Conservation (phyloP, 2,888 invertebrate genomes). For the Hirtodrosophila confusa region DNA sequence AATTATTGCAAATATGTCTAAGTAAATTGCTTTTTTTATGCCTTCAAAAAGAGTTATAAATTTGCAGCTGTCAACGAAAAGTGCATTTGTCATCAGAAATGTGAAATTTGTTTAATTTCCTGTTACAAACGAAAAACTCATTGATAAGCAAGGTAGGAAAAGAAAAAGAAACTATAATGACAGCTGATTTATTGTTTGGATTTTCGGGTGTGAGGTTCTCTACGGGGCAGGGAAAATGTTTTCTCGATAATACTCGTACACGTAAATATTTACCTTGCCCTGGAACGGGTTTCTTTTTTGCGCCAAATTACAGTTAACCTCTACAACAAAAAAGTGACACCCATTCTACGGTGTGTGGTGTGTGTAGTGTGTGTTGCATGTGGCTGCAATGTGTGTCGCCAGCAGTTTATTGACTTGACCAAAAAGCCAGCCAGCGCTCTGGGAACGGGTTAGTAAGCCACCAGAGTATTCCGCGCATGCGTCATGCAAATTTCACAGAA, state of each 20-base stretch:
- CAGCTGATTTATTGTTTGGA: slow-evolving; percentile 61
- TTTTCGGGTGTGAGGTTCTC: slow-evolving; percentile 4
- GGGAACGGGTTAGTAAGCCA: slow-evolving; percentile 71
- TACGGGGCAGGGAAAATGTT: too few species aligned
- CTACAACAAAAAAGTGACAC: slow-evolving; percentile 44
- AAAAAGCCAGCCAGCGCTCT: slow-evolving; percentile 25
- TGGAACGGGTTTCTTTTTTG: slow-evolving; percentile 57
- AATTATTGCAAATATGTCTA: slow-evolving; percentile 57
- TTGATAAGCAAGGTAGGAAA: slow-evolving; percentile 34
- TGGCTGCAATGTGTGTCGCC: slow-evolving; percentile 68
- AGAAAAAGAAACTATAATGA: slow-evolving; percentile 20
- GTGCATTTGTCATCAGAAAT: slow-evolving; percentile 36
- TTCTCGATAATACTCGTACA: too few species aligned
- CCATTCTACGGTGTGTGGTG: slow-evolving; percentile 27
- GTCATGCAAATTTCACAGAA: slow-evolving; percentile 53
- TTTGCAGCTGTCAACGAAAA: slow-evolving; percentile 29
- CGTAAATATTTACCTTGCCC: slow-evolving; percentile 41
- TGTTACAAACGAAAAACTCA: slow-evolving; percentile 14
- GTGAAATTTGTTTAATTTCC: slow-evolving; percentile 64
- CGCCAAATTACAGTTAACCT: slow-evolving; percentile 58
- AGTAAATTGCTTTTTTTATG: slow-evolving; percentile 34
- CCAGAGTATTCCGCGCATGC: slow-evolving; percentile 37
- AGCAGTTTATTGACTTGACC: slow-evolving; percentile 64
- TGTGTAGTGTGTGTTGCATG: slow-evolving; percentile 13
- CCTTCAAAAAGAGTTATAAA: slow-evolving; percentile 28